Evolutionary conservation across 2,888 invertebrate species (phyloP).

Genomic region (Callosobruchus maculatus): DNA sequence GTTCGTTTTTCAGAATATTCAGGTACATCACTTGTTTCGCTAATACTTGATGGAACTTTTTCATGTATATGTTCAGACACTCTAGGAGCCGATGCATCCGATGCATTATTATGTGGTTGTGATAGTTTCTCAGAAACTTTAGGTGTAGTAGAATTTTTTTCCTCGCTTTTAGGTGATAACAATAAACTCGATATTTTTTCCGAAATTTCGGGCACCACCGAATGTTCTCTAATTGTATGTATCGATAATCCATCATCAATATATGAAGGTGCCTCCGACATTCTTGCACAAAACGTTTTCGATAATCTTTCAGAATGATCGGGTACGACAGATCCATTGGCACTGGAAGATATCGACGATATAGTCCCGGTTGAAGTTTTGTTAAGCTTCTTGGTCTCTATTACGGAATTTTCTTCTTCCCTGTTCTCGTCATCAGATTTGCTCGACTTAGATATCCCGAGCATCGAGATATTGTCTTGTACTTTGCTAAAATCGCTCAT

Average conservation of each 20-base stretch:
- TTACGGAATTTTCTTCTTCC: constrained; percentile 15
- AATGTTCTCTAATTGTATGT: background rate
- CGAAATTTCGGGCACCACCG: background rate
- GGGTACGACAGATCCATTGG: background rate
- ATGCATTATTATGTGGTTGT: background rate
- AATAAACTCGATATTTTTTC: background rate
- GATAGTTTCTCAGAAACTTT: background rate
- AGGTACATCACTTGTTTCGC: too few relatives aligned
- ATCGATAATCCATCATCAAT: too few relatives aligned
- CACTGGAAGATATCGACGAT: background rate
- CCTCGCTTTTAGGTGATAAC: background rate
- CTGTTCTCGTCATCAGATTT: constrained; percentile 9
- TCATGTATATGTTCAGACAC: too few relatives aligned
- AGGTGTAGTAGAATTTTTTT: background rate
- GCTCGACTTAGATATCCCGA: constrained; percentile 18
- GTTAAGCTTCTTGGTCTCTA: constrained; percentile 13
- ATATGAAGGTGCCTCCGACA: background rate
- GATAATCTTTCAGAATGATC: background rate
- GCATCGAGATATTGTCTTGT: constrained; percentile 31
- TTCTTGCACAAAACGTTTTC: background rate
- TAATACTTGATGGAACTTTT: too few relatives aligned
- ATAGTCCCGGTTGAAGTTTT: background rate
- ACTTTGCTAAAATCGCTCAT: constrained; percentile 37
- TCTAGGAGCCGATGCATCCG: too few relatives aligned
- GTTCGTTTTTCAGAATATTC: too few relatives aligned